Conservation (phyloP, 2,113 vertebrate genomes). For the Antidorcas marsupialis region DNA sequence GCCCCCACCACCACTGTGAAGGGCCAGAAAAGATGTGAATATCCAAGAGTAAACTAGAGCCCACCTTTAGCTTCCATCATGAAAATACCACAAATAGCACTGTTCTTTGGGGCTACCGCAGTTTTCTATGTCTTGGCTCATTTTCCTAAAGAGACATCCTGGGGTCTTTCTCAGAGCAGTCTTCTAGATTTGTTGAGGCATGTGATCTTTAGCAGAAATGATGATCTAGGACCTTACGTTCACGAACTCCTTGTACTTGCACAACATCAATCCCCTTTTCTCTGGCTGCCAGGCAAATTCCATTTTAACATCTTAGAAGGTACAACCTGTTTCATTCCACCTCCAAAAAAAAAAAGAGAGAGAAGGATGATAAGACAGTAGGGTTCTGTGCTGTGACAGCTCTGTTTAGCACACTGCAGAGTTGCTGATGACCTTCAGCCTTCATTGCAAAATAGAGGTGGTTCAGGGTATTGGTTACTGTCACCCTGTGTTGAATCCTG, state of each 20-base stretch:
- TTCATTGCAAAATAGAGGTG: neutral
- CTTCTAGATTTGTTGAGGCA: neutral
- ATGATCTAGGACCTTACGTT: conserved; percentile 1
- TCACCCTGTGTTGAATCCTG: neutral
- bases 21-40: neutral
- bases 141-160: neutral
- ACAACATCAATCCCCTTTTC: conserved; percentile 9
- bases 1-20: neutral
- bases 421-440: neutral
- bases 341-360: neutral
- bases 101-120: neutral
- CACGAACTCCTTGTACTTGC: neutral
- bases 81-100: neutral
- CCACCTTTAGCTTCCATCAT: neutral
- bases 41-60: neutral
- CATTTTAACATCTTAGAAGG: conserved; percentile 48
- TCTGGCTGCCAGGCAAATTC: conserved; percentile 41
- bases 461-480: neutral
- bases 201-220: conserved; percentile 32
- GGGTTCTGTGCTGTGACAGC: neutral
- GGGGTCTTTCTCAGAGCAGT: neutral
- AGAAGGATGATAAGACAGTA: neutral
- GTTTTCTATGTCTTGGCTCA: neutral
- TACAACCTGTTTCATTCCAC: neutral
- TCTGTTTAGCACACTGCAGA: neutral